Evolutionary conservation across 2,888 invertebrate genomes (phyloP).

Genomic region (Rhamnusium bicolor): DNA sequence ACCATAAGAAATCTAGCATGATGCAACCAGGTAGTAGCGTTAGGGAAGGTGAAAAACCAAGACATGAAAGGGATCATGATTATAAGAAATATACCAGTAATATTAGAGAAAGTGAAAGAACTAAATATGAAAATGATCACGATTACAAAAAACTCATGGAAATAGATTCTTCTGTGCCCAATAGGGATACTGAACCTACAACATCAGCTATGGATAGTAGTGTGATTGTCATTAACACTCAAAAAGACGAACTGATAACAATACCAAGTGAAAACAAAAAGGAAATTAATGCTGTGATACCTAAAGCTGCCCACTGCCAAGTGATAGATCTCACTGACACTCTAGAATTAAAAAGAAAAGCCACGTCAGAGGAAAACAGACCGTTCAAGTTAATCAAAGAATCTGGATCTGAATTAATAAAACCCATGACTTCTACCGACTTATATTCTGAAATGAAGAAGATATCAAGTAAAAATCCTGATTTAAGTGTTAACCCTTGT

Average conservation of each 20-base stretch:
- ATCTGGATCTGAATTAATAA: neutral
- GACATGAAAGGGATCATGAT: neutral
- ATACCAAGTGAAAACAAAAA: constrained; percentile 35
- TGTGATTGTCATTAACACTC: constrained; percentile 44
- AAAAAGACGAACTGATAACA: constrained; percentile 29
- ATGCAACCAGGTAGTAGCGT: neutral
- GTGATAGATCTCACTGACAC: constrained; percentile 65
- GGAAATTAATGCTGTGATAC: constrained; percentile 51
- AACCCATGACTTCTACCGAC: constrained; percentile 12
- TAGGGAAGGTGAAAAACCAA: neutral
- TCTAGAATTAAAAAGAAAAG: neutral
- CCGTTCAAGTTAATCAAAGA: constrained; percentile 27
- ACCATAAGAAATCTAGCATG: neutral
- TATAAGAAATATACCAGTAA: neutral
- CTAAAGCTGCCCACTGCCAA: constrained; percentile 61
- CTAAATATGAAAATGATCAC: neutral
- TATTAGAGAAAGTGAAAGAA: neutral
- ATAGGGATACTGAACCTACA: neutral
- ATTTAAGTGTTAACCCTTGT: constrained; percentile 47
- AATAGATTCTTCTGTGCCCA: neutral
- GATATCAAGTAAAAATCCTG: constrained; percentile 41
- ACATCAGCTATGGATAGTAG: constrained; percentile 31
- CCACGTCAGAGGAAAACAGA: neutral
- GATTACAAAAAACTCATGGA: neutral
- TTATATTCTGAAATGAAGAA: constrained; percentile 33